Conservation (phyloP, 1,140 invertebrate species). For the Heliconius melpomene region DNA sequence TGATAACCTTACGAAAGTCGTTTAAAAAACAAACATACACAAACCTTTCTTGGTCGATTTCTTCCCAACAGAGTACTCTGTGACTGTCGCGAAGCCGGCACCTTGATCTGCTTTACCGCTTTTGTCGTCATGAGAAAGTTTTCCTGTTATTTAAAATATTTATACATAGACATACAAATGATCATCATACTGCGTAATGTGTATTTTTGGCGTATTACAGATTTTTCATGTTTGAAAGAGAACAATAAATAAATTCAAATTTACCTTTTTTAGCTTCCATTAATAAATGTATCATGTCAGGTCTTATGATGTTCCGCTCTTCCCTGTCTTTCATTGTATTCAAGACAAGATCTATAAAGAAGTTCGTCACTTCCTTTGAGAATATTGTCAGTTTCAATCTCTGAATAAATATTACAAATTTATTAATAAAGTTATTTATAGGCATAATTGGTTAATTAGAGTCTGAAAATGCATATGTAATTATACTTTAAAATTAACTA, state of each 20-base stretch:
- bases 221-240: too few species aligned
- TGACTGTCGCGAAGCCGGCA: constrained; percentile 72
- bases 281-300: constrained; percentile 36
- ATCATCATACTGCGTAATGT: too few species aligned
- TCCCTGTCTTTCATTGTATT: constrained; percentile 39
- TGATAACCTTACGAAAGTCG: too few species aligned
- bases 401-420: constrained; percentile 15
- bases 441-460: too few species aligned
- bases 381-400: constrained; percentile 35
- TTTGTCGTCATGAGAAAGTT: constrained; percentile 48
- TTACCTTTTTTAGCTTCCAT: constrained; percentile 37
- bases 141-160: constrained; percentile 31
- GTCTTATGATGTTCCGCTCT: constrained; percentile 17
- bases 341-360: constrained; percentile 29
- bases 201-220: too few species aligned
- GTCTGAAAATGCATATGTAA: too few species aligned
- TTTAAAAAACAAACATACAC: background rate
- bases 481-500: too few species aligned
- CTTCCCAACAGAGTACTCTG: constrained; percentile 65
- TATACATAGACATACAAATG: background rate
- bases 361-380: constrained; percentile 27
- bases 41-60: constrained; percentile 47
- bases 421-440: too few species aligned
- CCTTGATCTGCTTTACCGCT: constrained; percentile 49
- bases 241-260: background rate